Conservation (phyloP, 2,888 invertebrate species). For the Rhodophaea formosa region DNA sequence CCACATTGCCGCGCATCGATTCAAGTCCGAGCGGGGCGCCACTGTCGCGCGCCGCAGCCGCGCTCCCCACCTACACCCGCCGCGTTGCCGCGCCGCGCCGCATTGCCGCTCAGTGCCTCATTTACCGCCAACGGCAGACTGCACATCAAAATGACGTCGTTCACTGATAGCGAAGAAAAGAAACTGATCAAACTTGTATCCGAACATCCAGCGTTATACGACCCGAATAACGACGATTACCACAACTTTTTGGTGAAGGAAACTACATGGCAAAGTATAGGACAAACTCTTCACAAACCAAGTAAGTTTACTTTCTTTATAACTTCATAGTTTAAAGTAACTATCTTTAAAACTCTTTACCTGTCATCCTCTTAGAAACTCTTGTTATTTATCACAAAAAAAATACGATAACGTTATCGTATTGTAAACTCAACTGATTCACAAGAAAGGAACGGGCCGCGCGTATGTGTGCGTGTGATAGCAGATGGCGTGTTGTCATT, state of each 20-base stretch:
- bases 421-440: neutral
- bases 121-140: neutral
- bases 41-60: conserved; percentile 1
- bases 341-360: too few species aligned
- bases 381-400: too few species aligned
- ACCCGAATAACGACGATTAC: neutral
- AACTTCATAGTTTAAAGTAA: neutral
- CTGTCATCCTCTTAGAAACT: too few species aligned
- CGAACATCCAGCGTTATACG: neutral
- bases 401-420: neutral
- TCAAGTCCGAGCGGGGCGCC: neutral
- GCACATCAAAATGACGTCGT: neutral
- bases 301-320: neutral
- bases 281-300: neutral
- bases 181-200: conserved; percentile 2
- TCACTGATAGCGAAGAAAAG: neutral
- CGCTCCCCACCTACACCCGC: neutral
- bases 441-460: neutral
- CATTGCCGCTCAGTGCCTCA: conserved; percentile 6
- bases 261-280: neutral
- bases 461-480: neutral
- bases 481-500: neutral
- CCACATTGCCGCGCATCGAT: neutral
- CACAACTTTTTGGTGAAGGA: neutral
- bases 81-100: neutral